Evolutionary conservation across 2,113 vertebrate species (phyloP), one percentile per base, ranked within the genome.

Genomic region (Boulengerochromis microlepis): DNA sequence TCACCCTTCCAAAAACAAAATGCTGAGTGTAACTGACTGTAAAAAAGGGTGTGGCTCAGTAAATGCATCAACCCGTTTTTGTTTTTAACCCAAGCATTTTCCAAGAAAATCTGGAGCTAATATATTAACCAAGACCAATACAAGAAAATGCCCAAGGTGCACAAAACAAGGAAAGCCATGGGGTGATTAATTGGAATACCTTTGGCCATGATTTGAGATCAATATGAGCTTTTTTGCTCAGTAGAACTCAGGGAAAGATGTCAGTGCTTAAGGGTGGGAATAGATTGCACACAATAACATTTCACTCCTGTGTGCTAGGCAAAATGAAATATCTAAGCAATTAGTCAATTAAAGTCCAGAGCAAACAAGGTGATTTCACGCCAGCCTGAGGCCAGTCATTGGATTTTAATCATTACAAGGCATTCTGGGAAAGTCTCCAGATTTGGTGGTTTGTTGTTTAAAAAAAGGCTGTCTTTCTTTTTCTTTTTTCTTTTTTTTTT

Each of bases 311-410:
- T 31, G 50, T 35, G 56, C 2, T 1, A 56, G 82, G 74, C 80
- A 24, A 85, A 92, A 93, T 59, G 6, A 93, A 94, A 90, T 57
- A 91, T 88, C 82, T 87, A 11, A 87, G 86, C 81, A 93, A 90
- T 93, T 92, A 94, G 81, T 94, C 90, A 88, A 92, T 94, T 94
- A 86, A 85, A 89, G 87, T 90, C 35, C 29, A 86, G 80, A 50
- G 89, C 71, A 88, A 90, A 95, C 88, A 91, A 88, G 93, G 82
- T 84, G 86, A 81, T 92, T 90, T 88, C 54, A 87, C 59, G 4
- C 57, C 82, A 61, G 88, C 88, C 87, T 54, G 40, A n/a, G 8
- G 91, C 85, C 83, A 71, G 31, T 89, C 83, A 89, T 87, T 89
- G 66, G 81, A 91, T 90, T 91, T 84, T 87, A 87, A 90, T 92